phyloP scores from a whole-genome alignment of 2,113 vertebrate genomes.

The Corydoras sp. region DNA sequence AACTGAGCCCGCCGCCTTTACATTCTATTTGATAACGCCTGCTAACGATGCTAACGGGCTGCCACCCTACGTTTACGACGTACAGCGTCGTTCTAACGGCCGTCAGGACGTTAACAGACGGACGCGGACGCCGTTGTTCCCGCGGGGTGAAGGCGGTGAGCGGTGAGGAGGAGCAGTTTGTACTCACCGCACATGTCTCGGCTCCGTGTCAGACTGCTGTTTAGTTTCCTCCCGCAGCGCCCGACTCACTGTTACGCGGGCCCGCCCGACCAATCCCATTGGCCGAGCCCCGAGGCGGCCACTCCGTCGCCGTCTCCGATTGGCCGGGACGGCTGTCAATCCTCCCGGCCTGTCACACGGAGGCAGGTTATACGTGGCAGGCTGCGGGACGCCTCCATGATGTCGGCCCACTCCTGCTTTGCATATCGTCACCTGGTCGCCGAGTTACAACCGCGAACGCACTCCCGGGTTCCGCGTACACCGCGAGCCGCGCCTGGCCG shows the following conservation, averaged over 20 bases:
- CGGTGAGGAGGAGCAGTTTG: too few relatives aligned
- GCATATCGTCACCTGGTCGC: background rate
- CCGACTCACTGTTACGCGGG: constrained; percentile 37
- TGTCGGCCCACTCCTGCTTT: constrained; percentile 15
- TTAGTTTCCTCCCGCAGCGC: constrained; percentile 35
- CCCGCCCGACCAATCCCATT: constrained; percentile 31
- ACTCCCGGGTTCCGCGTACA: background rate
- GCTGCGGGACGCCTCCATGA: constrained; percentile 57
- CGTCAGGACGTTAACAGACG: background rate
- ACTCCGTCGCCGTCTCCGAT: constrained; percentile 39
- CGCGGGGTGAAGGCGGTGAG: too few relatives aligned
- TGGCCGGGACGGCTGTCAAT: constrained; percentile 50
- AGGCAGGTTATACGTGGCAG: constrained; percentile 66
- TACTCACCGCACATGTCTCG: constrained; percentile 73
- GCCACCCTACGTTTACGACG: background rate
- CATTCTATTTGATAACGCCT: background rate
- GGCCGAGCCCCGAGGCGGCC: constrained; percentile 27
- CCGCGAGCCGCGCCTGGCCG: background rate
- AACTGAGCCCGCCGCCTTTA: background rate
- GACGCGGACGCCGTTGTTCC: too few relatives aligned
- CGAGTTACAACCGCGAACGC: background rate
- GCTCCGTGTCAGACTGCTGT: constrained; percentile 40
- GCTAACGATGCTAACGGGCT: constrained; percentile 12
- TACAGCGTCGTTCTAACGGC: background rate
- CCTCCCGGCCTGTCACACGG: constrained; percentile 32